phyloP scores from a whole-genome alignment of 2,888 invertebrate species.

The Cyrtodaria siliqua region DNA sequence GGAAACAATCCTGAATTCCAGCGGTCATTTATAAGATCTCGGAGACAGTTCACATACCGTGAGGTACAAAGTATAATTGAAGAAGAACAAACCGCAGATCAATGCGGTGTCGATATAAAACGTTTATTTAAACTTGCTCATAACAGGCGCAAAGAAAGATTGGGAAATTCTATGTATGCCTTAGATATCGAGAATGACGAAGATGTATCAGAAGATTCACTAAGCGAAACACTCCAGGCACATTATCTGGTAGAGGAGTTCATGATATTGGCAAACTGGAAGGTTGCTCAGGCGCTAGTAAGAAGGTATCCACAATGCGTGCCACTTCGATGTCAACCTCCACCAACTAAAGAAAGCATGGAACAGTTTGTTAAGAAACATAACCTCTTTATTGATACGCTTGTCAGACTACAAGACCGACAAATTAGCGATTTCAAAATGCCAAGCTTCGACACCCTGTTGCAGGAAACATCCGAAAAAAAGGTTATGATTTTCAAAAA shows the following conservation, averaged over 20 bases:
- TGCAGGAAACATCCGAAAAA: constrained; percentile 4
- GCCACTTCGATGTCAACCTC: constrained; percentile 61
- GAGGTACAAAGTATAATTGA: constrained; percentile 67
- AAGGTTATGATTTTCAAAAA: constrained; percentile 15
- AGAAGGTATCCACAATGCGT: constrained; percentile 41
- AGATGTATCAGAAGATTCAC: constrained; percentile 16
- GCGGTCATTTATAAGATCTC: constrained; percentile 59
- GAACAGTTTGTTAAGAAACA: constrained; percentile 47
- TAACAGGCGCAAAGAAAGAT: constrained; percentile 36
- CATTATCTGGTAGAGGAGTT: constrained; percentile 69
- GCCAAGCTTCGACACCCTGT: constrained; percentile 17
- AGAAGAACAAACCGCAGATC: constrained; percentile 8
- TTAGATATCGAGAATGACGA: constrained; percentile 54
- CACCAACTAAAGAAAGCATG: constrained; percentile 54
- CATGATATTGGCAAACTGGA: constrained; percentile 64
- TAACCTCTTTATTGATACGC: constrained; percentile 37
- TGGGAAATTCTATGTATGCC: constrained; percentile 57
- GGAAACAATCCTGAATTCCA: constrained; percentile 25
- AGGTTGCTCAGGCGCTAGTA: constrained; percentile 47
- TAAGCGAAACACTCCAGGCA: constrained; percentile 46
- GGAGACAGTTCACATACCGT: constrained; percentile 60
- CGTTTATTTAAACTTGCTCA: constrained; percentile 45
- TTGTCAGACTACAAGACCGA: constrained; percentile 55
- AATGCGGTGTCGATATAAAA: constrained; percentile 18
- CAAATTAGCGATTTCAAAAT: background rate